Evolutionary conservation across 2,797 vertebrate genomes (phyloP).

Genomic region (Selene dorsalis): DNA sequence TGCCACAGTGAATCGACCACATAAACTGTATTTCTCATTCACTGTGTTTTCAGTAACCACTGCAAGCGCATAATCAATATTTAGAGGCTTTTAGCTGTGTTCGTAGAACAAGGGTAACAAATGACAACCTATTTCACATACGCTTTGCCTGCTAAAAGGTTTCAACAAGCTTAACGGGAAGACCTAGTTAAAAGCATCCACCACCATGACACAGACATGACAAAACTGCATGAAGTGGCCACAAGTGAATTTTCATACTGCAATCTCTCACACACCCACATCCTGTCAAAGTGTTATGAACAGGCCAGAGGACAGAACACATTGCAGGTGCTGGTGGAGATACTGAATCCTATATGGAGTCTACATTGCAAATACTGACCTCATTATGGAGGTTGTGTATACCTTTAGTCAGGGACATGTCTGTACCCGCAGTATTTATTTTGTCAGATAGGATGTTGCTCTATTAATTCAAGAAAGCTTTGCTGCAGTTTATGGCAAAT

Average conservation of each 20-base stretch:
- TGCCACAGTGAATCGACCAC: background rate
- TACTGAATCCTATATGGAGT: background rate
- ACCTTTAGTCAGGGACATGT: background rate
- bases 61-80: background rate
- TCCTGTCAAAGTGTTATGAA: background rate
- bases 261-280: background rate
- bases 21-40: background rate
- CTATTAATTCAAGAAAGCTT: background rate
- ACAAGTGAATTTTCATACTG: background rate
- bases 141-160: background rate
- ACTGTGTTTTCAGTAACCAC: background rate
- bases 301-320: background rate
- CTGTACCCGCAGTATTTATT: background rate
- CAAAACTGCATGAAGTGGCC: background rate
- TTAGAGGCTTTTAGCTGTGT: background rate
- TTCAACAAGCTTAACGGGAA: background rate
- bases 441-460: no score
- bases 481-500: background rate
- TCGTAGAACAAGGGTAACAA: background rate
- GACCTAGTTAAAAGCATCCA: background rate
- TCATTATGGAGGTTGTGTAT: background rate
- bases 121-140: background rate
- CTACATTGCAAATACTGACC: background rate
- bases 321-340: background rate
- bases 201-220: background rate